These are phyloP conservation scores for Casuarius casuarius DNA, from an alignment of 2,113 vertebrate species.

Conservation along the genomic window DNA sequence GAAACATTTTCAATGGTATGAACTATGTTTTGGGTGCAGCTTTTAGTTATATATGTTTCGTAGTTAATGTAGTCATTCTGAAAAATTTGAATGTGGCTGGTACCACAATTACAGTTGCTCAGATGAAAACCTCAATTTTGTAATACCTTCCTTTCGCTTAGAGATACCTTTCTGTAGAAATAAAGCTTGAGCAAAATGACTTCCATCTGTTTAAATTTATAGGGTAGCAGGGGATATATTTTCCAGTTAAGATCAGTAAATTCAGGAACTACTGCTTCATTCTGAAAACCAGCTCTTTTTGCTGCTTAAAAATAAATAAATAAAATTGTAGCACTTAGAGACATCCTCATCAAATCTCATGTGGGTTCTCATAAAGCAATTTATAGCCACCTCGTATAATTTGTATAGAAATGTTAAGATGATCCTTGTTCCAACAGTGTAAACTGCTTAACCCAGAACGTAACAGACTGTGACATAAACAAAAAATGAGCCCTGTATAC, in stretches of 20 bases:
- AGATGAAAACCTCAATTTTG: background rate
- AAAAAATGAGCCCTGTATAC: background rate
- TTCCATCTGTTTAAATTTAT: slow-evolving; percentile 29
- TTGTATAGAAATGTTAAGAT: slow-evolving; percentile 34
- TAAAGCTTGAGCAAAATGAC: background rate
- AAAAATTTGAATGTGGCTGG: background rate
- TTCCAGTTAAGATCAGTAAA: slow-evolving; percentile 36
- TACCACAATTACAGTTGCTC: background rate
- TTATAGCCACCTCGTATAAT: slow-evolving; percentile 49
- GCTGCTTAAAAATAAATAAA: slow-evolving; percentile 52
- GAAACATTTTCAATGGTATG: background rate
- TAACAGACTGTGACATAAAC: slow-evolving; percentile 51
- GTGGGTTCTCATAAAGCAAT: slow-evolving; percentile 40
- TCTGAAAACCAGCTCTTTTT: background rate
- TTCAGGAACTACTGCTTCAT: background rate
- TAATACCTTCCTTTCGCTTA: background rate
- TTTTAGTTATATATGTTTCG: background rate
- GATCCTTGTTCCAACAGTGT: background rate
- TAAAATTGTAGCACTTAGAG: slow-evolving; percentile 24
- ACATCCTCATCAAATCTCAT: slow-evolving; percentile 30
- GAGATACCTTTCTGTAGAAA: background rate
- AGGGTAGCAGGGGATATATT: background rate
- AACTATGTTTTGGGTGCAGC: background rate
- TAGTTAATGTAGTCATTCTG: background rate
- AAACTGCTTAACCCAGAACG: slow-evolving; percentile 12